Evolutionary conservation across 2,888 invertebrate species (phyloP).

Genomic region (Colletes collaris): DNA sequence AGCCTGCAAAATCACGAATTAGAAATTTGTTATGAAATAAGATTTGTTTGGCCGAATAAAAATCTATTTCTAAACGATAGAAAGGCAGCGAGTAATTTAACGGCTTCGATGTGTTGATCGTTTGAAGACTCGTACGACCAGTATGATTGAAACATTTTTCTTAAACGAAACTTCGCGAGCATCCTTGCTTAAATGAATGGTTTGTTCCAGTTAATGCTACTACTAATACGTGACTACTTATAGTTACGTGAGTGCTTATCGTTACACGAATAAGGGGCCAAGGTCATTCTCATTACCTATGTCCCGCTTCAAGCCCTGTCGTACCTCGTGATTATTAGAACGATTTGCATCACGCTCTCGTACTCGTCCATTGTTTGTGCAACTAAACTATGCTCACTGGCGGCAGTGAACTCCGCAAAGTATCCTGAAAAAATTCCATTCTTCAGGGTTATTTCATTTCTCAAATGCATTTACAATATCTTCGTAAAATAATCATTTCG

Average conservation of each 20-base stretch:
- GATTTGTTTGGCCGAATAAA: too few species aligned
- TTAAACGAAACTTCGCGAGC: slow-evolving; percentile 1
- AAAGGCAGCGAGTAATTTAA: neutral
- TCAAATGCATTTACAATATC: too few species aligned
- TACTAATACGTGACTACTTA: slow-evolving; percentile 49
- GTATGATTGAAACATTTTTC: neutral
- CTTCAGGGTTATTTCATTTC: too few species aligned
- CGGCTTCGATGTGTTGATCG: neutral
- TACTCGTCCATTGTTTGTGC: slow-evolving; percentile 32
- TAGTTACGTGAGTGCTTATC: slow-evolving; percentile 64
- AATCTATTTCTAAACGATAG: neutral
- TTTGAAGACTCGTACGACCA: too few species aligned
- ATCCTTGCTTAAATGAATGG: slow-evolving; percentile 17
- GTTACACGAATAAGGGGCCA: slow-evolving; percentile 66
- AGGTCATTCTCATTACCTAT: slow-evolving; percentile 66
- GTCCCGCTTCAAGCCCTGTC: slow-evolving; percentile 60
- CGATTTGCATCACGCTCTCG: slow-evolving; percentile 48
- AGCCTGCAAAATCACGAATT: too few species aligned
- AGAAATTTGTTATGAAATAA: too few species aligned
- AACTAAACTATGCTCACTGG: neutral
- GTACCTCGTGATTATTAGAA: slow-evolving; percentile 51
- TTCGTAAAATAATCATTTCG: too few species aligned
- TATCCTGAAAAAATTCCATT: neutral
- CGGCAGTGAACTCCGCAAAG: neutral
- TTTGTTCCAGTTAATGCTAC: slow-evolving; percentile 39